Percentiles rank a stretch among this genome's conserved stretches.
These are phyloP conservation scores for Mythimna albipuncta DNA, from an alignment of 2,888 invertebrate genomes.

Conservation along the genomic window DNA sequence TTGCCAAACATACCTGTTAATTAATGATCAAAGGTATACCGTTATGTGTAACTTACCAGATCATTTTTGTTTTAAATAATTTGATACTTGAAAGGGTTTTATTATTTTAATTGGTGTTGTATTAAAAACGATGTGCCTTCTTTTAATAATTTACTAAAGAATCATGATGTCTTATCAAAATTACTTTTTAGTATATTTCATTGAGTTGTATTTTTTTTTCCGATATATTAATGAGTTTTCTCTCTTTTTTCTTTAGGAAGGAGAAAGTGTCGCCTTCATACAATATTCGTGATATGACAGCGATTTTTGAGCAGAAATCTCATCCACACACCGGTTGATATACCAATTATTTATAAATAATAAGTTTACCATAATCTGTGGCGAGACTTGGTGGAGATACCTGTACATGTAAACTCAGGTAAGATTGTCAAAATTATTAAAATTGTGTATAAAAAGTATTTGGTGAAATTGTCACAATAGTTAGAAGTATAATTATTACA, in stretches of 20 bases:
- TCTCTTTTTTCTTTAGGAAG: conserved; percentile 87
- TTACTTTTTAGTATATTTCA: neutral
- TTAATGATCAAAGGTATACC: conserved; percentile 6
- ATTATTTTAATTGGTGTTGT: conserved; percentile 20
- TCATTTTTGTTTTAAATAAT: neutral
- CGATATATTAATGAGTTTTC: neutral
- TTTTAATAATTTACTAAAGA: conserved; percentile 36
- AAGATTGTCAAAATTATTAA: conserved; percentile 25
- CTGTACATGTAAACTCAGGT: conserved; percentile 9
- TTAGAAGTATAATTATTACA: neutral
- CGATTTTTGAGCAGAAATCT: conserved; percentile 95
- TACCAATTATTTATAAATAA: conserved; percentile 31
- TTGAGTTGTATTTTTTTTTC: neutral
- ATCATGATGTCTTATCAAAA: conserved; percentile 25
- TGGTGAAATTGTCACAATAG: conserved; percentile 4
- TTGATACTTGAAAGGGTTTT: neutral
- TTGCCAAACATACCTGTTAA: conserved; percentile 9
- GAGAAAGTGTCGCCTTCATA: conserved; percentile 93
- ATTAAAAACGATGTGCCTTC: conserved; percentile 23
- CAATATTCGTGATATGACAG: conserved; percentile 95
- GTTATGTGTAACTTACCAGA: conserved; percentile 3
- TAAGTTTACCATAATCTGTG: conserved; percentile 53
- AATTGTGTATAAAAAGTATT: conserved; percentile 17
- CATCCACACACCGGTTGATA: conserved; percentile 79
- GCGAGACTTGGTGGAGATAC: conserved; percentile 40